Base-by-base conservation (phyloP, 2,888 invertebrate genomes). In the Dascillus cervinus region DNA sequence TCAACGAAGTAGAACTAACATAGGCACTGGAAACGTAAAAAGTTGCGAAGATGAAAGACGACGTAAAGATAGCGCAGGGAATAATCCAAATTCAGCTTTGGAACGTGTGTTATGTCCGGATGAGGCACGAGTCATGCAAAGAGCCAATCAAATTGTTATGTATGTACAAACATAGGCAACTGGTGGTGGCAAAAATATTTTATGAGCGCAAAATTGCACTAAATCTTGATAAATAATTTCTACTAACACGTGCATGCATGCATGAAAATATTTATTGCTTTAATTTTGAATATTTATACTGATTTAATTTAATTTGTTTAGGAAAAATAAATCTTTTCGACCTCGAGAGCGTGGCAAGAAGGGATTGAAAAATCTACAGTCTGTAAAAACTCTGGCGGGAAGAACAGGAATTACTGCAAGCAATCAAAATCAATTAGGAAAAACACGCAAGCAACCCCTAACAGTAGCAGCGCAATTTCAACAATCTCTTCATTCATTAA, bases 401-500 rank as follows among this genome's bases (percentile, higher is more conserved):
- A 71, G 80, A 44, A 85, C 76, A 24, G 76, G 75, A 25, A 71
- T 75, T 34, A 72, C 75, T 39, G 69, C 73, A 2, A 71, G 73
- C 6, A 61, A 57, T 41, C 64, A 65, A 39, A 58, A 58, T 17
- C 68, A 69, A 49, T 48, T 66, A 10, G 72, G 72, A 8, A 78
- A 77, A 58, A 82, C 83, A 19, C 69, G 88, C 36, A 89, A 89
- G 63, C 87, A 90, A 55, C 88, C 90, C 6, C 77, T 90, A 56
- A 94, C 94, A 0, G 95, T 95, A 2, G 87, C 91, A 2, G 90
- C 90, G 8, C 95, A 96, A 68, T 96, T 96, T 65, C 87, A 92
- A 64, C 87, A 87, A 64, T 92, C 92, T 26, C 69, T 96, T 30
- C 85, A 87, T 41, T 82, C 87, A 15, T 70, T 96, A 22, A 94